Evolutionary conservation across 1,140 invertebrate species (phyloP), one percentile per base, ranked within the genome.

Genomic region (Ctenoplectra terminalis): DNA sequence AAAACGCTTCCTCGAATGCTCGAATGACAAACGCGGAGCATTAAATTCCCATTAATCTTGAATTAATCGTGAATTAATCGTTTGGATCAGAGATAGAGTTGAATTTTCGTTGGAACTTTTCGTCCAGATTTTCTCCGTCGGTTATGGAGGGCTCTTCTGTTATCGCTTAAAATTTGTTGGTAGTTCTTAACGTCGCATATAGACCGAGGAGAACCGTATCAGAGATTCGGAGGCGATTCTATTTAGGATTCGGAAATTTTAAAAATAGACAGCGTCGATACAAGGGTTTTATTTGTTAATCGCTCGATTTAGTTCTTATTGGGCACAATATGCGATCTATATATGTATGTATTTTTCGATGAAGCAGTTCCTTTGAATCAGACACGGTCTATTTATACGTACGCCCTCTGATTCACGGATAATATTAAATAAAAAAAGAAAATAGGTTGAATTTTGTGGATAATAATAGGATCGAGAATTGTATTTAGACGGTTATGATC

Each of bases 371-470:
- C 37, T 67, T 54, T 37, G 37, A 67, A 76, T 76, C 37, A 43
- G 61, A 43, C 48, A 31, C 11, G 20, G 8, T 64, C 73, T 76
- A 66, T 66, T 52, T 64, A 76, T 76, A 76, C 26, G n/a, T 66
- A n/a, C 34, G 17, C 26, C 26, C 2, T n/a, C 23, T 76, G 74
- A 76, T 56, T 76, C 74, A 67, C 23, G 7, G 26, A 43, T 66
- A 31, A 67, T 56, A 66, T 54, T 54, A 56, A 31, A 54, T n/a
- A 17, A 52, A 76, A 43, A 23, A 54, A 17, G 20, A 60, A 61
- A 50, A 13, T 74, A 54, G 20, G 7, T 11, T 1, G 13, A 52
- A 17, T n/a, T 40, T 34, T 29, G 3, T 20, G n/a, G 13, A 15
- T n/a, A 13, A 52, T n/a, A 66, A 29, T 3, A 20, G 6, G 46